phyloP scores from a whole-genome alignment of 2,113 vertebrate genomes.

The Bujurquina vittata region DNA sequence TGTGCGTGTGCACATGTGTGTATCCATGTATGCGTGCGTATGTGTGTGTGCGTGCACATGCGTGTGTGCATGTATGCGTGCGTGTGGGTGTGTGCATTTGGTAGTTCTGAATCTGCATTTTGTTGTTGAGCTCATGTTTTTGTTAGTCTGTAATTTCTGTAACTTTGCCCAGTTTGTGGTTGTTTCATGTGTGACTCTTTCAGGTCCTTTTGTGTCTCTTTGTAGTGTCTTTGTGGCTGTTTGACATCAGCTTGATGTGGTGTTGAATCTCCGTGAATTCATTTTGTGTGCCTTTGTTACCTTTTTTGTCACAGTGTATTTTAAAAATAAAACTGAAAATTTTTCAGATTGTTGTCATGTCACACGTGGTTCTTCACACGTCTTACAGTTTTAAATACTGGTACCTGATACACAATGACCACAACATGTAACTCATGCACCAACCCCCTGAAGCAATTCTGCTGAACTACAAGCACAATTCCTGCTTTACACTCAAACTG shows the following conservation, averaged over 20 bases:
- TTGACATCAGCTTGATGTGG: not conserved
- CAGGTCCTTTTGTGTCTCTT: not conserved
- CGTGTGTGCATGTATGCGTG: no score
- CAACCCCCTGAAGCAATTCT: no score
- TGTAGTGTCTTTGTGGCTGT: not conserved
- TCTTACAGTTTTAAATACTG: not conserved
- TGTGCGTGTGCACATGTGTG: no score
- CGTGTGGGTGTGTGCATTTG: not conserved
- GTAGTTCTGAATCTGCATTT: not conserved
- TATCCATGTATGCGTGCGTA: no score
- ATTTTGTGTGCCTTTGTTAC: not conserved
- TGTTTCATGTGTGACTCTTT: not conserved
- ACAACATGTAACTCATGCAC: no score
- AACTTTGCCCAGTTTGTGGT: not conserved
- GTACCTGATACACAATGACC: no score
- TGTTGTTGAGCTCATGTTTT: not conserved
- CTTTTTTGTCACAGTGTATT: not conserved
- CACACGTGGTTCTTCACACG: not conserved
- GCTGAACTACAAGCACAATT: no score
- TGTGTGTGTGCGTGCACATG: no score
- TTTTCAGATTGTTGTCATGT: not conserved
- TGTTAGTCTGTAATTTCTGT: rapidly evolving
- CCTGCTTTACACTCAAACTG: no score
- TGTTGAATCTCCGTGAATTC: no score
- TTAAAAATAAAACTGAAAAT: not conserved